phyloP scores from a whole-genome alignment of 1,140 invertebrate genomes.

The Drosophila dunni region DNA sequence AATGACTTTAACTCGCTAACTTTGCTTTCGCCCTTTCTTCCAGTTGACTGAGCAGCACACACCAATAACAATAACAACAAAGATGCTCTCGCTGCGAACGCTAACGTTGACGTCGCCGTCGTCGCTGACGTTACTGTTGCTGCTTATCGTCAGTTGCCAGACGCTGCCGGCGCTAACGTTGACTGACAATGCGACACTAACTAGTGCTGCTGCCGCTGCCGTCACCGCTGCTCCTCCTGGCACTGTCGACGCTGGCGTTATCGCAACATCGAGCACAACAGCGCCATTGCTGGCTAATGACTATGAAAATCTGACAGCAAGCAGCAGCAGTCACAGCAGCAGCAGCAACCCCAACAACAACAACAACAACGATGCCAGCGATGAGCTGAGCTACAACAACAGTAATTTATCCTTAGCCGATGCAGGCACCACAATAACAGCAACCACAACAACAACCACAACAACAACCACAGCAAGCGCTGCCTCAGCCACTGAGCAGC shows the following conservation, averaged over 20 bases:
- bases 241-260: slow-evolving; percentile 4
- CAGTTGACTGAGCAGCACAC: slow-evolving; percentile 46
- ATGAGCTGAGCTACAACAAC: slow-evolving; percentile 43
- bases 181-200: slow-evolving; percentile 34
- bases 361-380: slow-evolving; percentile 50
- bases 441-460: slow-evolving; percentile 19
- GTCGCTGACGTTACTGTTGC: slow-evolving; percentile 47
- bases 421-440: slow-evolving; percentile 2
- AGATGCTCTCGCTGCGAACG: slow-evolving; percentile 28
- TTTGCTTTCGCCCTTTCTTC: slow-evolving; percentile 24
- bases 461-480: slow-evolving; percentile 10
- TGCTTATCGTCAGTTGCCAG: slow-evolving; percentile 38
- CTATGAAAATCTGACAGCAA: slow-evolving; percentile 31
- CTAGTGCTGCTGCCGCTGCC: slow-evolving; percentile 19
- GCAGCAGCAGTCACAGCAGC: slow-evolving; percentile 14
- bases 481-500: slow-evolving; percentile 13
- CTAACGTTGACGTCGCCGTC: slow-evolving; percentile 1
- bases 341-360: slow-evolving; percentile 13
- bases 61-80: slow-evolving; percentile 30
- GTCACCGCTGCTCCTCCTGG: not conserved
- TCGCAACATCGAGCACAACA: slow-evolving; percentile 25
- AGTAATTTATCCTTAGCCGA: slow-evolving; percentile 26
- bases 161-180: slow-evolving; percentile 45
- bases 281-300: slow-evolving; percentile 25
- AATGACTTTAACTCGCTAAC: slow-evolving; percentile 32